Evolutionary conservation across 2,888 invertebrate genomes (phyloP).

Genomic region (Vesta saturnalis): DNA sequence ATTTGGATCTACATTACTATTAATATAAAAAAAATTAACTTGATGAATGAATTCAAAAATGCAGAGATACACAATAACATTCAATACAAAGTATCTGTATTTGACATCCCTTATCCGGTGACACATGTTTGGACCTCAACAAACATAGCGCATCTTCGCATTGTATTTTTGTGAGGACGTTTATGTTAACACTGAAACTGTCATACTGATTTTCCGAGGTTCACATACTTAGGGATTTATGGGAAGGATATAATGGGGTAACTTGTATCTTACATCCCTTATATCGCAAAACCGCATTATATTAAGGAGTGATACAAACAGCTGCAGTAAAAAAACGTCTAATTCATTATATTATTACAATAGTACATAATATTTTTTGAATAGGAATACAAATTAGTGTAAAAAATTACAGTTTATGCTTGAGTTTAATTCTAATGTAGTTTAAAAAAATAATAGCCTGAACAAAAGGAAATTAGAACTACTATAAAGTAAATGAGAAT

Average conservation of each 20-base stretch:
- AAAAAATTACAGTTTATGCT: no score
- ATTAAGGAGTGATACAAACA: conserved; percentile 42
- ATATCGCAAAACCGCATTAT: conserved; percentile 18
- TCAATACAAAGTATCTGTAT: conserved; percentile 36
- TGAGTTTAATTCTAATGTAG: not conserved
- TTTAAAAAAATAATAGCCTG: not conserved
- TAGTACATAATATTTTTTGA: not conserved
- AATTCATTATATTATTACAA: not conserved
- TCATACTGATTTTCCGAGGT: conserved; percentile 52
- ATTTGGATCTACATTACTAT: no score
- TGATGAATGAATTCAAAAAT: no score
- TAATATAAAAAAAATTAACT: no score
- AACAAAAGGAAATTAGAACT: not conserved
- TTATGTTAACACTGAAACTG: conserved; percentile 55
- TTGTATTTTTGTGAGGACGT: conserved; percentile 56
- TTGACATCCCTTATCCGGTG: conserved; percentile 43
- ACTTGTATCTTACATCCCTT: conserved; percentile 29
- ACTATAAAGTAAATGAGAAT: not conserved
- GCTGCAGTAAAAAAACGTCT: conserved; percentile 23
- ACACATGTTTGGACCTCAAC: conserved; percentile 53
- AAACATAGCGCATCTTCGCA: conserved; percentile 57
- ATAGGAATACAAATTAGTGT: not conserved
- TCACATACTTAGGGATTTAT: conserved; percentile 51
- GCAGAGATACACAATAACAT: not conserved
- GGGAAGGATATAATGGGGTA: conserved; percentile 38